Conservation (phyloP, 1,140 invertebrate species). For the Batillaria attramentaria region DNA sequence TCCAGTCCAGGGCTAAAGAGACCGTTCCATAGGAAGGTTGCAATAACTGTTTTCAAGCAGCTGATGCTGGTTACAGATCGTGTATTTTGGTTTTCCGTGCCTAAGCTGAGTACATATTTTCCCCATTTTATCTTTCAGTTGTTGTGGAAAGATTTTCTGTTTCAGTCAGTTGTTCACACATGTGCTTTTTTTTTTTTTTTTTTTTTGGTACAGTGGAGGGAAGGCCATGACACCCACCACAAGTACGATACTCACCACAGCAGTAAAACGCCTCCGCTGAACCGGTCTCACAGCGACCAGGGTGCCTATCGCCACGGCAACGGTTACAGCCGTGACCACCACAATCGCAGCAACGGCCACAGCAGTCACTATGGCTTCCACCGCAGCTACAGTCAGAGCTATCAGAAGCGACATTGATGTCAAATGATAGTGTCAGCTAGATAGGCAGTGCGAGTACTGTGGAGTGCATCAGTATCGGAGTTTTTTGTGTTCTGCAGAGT, state of each 20-base stretch:
- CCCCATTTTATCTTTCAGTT: not conserved
- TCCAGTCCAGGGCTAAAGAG: too few relatives aligned
- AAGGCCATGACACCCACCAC: not conserved
- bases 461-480: too few relatives aligned
- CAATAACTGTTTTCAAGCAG: too few relatives aligned
- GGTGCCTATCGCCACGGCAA: not conserved
- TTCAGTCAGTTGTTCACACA: not conserved
- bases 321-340: conserved; percentile 24
- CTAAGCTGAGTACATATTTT: not conserved
- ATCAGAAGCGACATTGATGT: conserved; percentile 18
- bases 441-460: too few relatives aligned
- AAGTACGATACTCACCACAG: not conserved
- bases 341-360: conserved; percentile 26
- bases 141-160: not conserved
- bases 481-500: too few relatives aligned
- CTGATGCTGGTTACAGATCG: too few relatives aligned
- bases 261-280: not conserved
- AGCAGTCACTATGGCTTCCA: conserved; percentile 24
- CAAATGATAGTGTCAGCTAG: too few relatives aligned
- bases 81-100: too few relatives aligned
- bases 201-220: not conserved
- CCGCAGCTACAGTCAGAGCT: conserved; percentile 20
- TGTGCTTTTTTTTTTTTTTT: conserved; percentile 27
- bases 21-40: too few relatives aligned
- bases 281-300: conserved; percentile 12